A percentile compares a stretch with the other conserved stretches of the same genome.
phyloP scores from a whole-genome alignment of 2,888 invertebrate genomes.

The Pseudolycoriella hygida region DNA sequence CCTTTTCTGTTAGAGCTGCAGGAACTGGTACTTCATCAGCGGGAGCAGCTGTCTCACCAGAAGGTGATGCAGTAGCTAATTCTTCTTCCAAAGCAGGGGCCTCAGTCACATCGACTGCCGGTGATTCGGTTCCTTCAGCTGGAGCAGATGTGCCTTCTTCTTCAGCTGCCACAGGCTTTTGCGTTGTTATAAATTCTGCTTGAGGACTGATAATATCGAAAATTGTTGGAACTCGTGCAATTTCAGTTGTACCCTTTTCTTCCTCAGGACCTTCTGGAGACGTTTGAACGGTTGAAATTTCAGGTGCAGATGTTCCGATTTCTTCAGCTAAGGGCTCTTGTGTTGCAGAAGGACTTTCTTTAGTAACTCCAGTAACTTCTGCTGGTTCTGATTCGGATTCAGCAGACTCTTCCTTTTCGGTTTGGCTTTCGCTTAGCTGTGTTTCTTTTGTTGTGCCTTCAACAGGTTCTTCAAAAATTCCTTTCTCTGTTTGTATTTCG shows the following conservation, averaged over 20 bases:
- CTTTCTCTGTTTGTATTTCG: constrained; percentile 1
- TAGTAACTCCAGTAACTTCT: not conserved
- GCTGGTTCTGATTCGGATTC: constrained; percentile 8
- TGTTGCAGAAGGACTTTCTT: constrained; percentile 8
- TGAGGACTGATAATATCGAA: no score
- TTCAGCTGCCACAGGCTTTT: constrained; percentile 1
- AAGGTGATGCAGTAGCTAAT: constrained; percentile 5
- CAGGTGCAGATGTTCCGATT: constrained; percentile 6
- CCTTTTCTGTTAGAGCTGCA: not conserved
- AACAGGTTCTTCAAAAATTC: not conserved
- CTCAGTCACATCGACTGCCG: not conserved
- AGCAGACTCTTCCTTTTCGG: constrained; percentile 9
- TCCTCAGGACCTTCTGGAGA: constrained; percentile 5
- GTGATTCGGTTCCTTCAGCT: not conserved
- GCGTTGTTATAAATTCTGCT: not conserved
- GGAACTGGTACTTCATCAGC: not conserved
- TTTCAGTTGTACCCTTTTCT: constrained; percentile 1
- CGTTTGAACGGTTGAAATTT: constrained; percentile 4
- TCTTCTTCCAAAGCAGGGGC: not conserved
- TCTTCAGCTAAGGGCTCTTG: constrained; percentile 9
- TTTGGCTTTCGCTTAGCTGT: constrained; percentile 2
- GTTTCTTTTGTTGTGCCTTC: no score
- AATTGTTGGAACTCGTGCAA: no score
- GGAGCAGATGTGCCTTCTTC: not conserved
- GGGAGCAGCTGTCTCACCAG: not conserved